Conservation (phyloP, 2,113 vertebrate species). For the Macaca nemestrina region DNA sequence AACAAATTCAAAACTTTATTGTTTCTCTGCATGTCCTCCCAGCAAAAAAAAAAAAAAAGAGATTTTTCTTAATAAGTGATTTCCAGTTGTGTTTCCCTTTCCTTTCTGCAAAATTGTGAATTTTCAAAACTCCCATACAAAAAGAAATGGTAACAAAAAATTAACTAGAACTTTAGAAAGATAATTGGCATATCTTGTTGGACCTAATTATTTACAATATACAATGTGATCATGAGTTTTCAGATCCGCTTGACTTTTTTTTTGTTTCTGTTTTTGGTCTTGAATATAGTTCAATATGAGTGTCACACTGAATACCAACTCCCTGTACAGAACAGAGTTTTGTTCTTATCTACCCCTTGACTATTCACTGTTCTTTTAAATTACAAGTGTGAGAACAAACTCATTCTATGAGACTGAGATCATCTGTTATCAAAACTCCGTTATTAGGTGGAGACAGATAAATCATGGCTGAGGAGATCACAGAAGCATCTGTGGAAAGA, state of each 20-base stretch:
- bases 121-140: conserved; percentile 32
- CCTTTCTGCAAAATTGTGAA: background rate
- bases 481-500: conserved; percentile 72
- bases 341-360: conserved; percentile 79
- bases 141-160: background rate
- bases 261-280: conserved; percentile 52
- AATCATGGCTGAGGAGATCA: conserved; percentile 73
- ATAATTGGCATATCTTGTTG: background rate
- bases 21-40: background rate
- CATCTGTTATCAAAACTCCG: conserved; percentile 80
- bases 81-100: background rate
- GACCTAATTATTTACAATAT: conserved; percentile 69
- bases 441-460: conserved; percentile 83
- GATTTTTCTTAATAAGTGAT: background rate
- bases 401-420: conserved; percentile 80
- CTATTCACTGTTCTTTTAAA: conserved; percentile 76
- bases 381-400: conserved; percentile 77
- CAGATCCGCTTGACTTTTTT: background rate
- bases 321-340: conserved; percentile 78
- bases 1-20: background rate
- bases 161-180: conserved; percentile 24
- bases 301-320: conserved; percentile 69
- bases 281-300: conserved; percentile 70
- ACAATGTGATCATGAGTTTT: conserved; percentile 15
- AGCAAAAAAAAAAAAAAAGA: background rate